Conservation (phyloP, 1,140 invertebrate species). For the Neodiprion virginianus region DNA sequence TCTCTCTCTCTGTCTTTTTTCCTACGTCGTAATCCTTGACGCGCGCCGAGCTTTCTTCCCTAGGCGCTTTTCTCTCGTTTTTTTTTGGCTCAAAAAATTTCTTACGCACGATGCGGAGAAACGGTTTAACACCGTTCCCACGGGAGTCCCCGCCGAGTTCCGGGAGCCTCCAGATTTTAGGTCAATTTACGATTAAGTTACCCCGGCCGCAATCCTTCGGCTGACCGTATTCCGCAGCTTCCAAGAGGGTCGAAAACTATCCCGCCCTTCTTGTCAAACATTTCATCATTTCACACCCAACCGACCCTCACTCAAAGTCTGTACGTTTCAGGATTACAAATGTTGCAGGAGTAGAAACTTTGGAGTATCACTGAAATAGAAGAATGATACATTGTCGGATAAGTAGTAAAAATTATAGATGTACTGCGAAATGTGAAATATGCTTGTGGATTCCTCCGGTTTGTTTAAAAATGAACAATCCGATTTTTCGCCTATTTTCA, state of each 20-base stretch:
- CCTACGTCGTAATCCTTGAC: not conserved
- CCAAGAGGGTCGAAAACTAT: constrained; percentile 29
- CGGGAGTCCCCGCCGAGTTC: constrained; percentile 35
- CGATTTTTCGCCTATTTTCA: no score
- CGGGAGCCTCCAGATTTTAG: constrained; percentile 30
- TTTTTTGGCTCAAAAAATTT: constrained; percentile 19
- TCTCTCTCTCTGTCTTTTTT: no score
- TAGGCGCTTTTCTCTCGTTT: constrained; percentile 23
- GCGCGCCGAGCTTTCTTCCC: not conserved
- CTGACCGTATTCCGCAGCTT: constrained; percentile 21
- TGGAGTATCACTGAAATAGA: no score
- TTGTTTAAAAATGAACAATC: no score
- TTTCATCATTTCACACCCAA: constrained; percentile 42
- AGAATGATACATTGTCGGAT: no score
- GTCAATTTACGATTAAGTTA: constrained; percentile 28
- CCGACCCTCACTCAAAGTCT: constrained; percentile 1
- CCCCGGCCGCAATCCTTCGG: not conserved
- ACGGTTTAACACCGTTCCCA: constrained; percentile 25
- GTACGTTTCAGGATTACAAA: not conserved
- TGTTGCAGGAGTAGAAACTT: not conserved
- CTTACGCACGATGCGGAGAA: not conserved
- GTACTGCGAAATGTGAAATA: no score
- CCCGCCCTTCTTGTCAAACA: constrained; percentile 41
- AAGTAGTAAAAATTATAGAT: no score
- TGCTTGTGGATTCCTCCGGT: no score